phyloP scores from a whole-genome alignment of 2,797 vertebrate species.

The Syncerus caffer region DNA sequence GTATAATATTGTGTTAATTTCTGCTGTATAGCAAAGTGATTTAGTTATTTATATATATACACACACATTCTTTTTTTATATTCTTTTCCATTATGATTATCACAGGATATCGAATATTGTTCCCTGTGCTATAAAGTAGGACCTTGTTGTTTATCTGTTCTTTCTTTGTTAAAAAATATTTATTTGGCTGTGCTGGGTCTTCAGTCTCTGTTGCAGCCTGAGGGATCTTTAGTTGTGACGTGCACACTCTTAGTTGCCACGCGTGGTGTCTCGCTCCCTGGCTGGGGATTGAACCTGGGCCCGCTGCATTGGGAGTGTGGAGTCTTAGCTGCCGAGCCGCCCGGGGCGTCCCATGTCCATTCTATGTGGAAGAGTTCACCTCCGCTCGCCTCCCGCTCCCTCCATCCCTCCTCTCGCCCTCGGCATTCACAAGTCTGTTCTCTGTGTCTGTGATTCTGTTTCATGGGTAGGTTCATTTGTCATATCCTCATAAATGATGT shows the following conservation, averaged over 20 bases:
- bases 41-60: fast-evolving
- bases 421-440: background rate
- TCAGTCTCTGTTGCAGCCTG: background rate
- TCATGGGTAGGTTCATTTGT: background rate
- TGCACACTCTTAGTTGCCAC: no score
- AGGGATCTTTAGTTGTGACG: background rate
- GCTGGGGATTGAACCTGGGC: background rate
- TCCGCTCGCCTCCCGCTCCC: no score
- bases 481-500: background rate
- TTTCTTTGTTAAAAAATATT: background rate
- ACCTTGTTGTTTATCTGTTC: background rate
- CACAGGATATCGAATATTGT: fast-evolving
- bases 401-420: background rate
- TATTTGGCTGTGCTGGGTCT: background rate
- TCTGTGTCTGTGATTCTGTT: background rate
- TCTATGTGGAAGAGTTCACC: background rate
- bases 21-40: background rate
- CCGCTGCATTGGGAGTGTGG: fast-evolving
- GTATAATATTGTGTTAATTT: background rate
- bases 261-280: background rate
- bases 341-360: background rate
- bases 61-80: background rate
- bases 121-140: background rate
- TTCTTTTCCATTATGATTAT: background rate
- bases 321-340: background rate